A percentile compares a stretch with the other conserved stretches of the same genome.
Evolutionary conservation across 2,797 vertebrate genomes (phyloP).

Genomic region (Diplodus sargus): DNA sequence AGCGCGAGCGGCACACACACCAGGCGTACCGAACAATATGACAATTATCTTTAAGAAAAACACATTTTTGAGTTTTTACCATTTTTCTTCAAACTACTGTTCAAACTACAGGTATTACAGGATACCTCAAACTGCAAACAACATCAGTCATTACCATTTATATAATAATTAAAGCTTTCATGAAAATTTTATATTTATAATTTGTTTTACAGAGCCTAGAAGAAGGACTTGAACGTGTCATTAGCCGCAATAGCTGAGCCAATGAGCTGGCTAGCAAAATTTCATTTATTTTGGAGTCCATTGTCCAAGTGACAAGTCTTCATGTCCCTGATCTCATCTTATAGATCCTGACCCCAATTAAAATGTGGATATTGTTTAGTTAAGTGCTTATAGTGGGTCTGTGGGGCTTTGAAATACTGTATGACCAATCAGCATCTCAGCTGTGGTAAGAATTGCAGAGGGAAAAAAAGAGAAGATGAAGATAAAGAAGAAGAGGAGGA

Average conservation of each 20-base stretch:
- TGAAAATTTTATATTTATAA: background rate
- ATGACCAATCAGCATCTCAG: slow-evolving; percentile 4
- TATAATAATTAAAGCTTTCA: background rate
- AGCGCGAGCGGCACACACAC: no score
- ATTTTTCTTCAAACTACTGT: background rate
- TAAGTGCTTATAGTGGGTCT: background rate
- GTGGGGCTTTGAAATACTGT: background rate
- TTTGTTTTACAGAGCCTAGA: background rate
- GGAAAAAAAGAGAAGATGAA: background rate
- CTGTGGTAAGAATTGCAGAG: background rate
- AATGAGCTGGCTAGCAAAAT: no score
- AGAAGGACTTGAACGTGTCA: background rate
- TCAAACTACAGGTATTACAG: no score
- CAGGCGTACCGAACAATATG: background rate
- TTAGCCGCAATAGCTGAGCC: background rate
- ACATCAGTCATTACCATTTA: background rate
- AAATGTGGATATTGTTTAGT: background rate
- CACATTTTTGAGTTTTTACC: no score
- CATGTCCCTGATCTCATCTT: background rate
- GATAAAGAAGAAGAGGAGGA: background rate
- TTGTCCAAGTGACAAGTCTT: background rate
- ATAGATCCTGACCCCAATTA: background rate
- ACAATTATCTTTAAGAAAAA: no score
- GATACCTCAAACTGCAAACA: background rate
- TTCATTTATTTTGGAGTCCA: background rate